Evolutionary conservation across 2,113 vertebrate species (phyloP), one percentile per base, ranked within the genome.

Genomic region (Gopherus flavomarginatus): DNA sequence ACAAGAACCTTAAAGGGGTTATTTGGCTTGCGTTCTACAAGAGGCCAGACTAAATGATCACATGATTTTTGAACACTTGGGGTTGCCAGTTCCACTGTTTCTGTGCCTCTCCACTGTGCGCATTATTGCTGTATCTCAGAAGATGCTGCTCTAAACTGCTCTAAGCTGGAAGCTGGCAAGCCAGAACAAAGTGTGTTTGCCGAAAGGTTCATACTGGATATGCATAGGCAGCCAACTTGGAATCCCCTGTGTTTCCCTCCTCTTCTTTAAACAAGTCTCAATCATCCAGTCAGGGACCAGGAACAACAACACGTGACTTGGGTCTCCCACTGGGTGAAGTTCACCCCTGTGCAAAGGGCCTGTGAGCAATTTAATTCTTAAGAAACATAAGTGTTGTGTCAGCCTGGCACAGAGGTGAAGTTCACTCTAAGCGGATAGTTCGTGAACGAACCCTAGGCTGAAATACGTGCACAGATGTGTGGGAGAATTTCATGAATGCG

Each of bases 31-130:
- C 4, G 16, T 69, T n/a, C 8, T 69, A 19, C 8, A n/a, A 17
- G 65, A 69, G 31, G 65, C 35, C 65, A 19, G 35, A 69, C 4
- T 9, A 69, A 8, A 69, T 4, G 65, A 65, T 8, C 13, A 65
- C 29, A 75, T 87, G 96, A 88, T 93, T 83, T 59, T 84, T 85
- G 84, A 75, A 26, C 81, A 75, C 62, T 94, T 75, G 10, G 38
- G 38, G n/a, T 24, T 26, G 72, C 21, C 38, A 22, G 88, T 84
- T 91, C 88, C 62, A 81, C 22, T 56, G 27, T 82, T 88, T 69
- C 94, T n/a, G 2, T 89, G 85, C 80, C 85, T 90, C 87, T 50
- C 57, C 0, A 5, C 0, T 2, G 7, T 1, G 1, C 56, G 14
- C 6, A 52, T 84, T 93, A 80, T 75, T 78, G 22, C 2, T 3